Conservation (phyloP, 2,888 invertebrate genomes). For the Thelaira solivaga region DNA sequence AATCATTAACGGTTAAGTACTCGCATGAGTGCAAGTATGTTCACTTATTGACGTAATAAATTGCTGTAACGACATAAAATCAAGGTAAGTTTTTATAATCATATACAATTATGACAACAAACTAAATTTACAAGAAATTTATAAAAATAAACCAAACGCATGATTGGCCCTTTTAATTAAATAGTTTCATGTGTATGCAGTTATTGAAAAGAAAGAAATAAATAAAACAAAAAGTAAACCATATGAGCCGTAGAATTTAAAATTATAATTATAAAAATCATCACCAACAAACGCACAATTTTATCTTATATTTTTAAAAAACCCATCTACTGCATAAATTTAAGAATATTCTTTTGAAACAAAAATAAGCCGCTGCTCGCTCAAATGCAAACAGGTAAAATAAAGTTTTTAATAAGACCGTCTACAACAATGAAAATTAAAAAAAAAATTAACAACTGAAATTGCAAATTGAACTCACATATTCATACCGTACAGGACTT, state of each 20-base stretch:
- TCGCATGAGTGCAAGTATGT: neutral
- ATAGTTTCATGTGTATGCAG: neutral
- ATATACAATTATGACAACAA: constrained; percentile 9
- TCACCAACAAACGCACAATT: constrained; percentile 28
- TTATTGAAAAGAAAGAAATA: neutral
- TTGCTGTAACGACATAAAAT: neutral
- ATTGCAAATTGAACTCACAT: constrained; percentile 55
- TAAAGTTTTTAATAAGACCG: neutral
- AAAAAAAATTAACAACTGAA: constrained; percentile 34
- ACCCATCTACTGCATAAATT: constrained; percentile 17
- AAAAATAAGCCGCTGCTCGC: constrained; percentile 34
- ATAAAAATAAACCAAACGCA: neutral
- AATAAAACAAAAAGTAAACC: constrained; percentile 3
- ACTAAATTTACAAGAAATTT: neutral
- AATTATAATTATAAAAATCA: constrained; percentile 54
- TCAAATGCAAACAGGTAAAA: constrained; percentile 28
- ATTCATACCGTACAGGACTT: constrained; percentile 23
- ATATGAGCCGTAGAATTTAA: constrained; percentile 31
- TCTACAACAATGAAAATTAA: constrained; percentile 16
- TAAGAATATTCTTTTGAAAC: constrained; percentile 6
- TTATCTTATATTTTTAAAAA: constrained; percentile 1
- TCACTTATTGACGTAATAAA: neutral
- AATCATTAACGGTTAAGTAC: too few species aligned
- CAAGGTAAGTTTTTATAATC: neutral
- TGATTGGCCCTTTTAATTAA: neutral